Evolutionary conservation across 2,797 vertebrate genomes (phyloP).

Genomic region (Sebastiscus albofasciatus): DNA sequence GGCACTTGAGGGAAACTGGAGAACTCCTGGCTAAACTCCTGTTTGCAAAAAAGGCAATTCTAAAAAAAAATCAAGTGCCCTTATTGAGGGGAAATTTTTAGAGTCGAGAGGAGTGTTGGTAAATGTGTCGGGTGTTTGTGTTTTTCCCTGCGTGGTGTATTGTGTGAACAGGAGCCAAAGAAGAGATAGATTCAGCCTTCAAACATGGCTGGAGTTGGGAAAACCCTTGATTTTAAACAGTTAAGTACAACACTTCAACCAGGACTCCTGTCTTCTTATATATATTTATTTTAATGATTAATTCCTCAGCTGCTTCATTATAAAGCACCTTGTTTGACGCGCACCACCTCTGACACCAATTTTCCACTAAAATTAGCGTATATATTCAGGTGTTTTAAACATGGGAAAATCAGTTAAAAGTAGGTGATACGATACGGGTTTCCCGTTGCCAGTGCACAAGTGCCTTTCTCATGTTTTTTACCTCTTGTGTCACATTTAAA

Average conservation of each 20-base stretch:
- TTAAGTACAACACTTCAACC: neutral
- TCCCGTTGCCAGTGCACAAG: too few relatives aligned
- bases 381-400: too few relatives aligned
- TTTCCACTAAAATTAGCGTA: fast-evolving
- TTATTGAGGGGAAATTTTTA: conserved; percentile 59
- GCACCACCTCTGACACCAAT: fast-evolving
- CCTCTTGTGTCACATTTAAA: fast-evolving
- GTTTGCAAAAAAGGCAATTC: conserved; percentile 53
- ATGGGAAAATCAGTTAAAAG: too few relatives aligned
- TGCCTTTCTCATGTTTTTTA: too few relatives aligned
- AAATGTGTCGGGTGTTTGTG: conserved; percentile 37
- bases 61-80: conserved; percentile 73
- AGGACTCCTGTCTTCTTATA: neutral
- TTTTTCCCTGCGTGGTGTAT: conserved; percentile 11
- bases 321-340: neutral
- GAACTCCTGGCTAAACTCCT: conserved; percentile 57
- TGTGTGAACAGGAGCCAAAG: conserved; percentile 19
- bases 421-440: too few relatives aligned
- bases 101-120: conserved; percentile 40
- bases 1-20: conserved; percentile 67
- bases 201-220: neutral
- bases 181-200: neutral
- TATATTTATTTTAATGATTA: neutral
- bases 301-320: neutral
- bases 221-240: neutral